A percentile compares a stretch with the other conserved stretches of the same genome.
phyloP scores from a whole-genome alignment of 1,140 invertebrate species.

The Dreissena rostriformis region DNA sequence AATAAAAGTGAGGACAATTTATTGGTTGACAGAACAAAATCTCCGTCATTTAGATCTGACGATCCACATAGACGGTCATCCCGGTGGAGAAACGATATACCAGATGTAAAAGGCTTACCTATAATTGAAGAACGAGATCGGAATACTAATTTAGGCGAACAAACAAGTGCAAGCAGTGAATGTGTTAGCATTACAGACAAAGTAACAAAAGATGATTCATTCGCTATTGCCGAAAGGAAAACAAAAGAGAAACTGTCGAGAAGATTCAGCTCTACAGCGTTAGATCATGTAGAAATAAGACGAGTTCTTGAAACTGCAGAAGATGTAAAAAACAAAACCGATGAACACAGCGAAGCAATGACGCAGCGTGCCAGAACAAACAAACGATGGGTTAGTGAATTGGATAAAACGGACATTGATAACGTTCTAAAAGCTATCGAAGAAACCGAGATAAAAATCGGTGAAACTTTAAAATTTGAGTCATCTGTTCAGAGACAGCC shows the following conservation, averaged over 20 bases:
- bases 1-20: slow-evolving; percentile 55
- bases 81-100: slow-evolving; percentile 64
- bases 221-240: slow-evolving; percentile 47
- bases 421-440: slow-evolving; percentile 76
- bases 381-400: slow-evolving; percentile 67
- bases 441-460: slow-evolving; percentile 66
- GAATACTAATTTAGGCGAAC: background rate
- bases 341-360: slow-evolving; percentile 59
- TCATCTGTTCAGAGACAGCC: slow-evolving; percentile 24
- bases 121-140: slow-evolving; percentile 70
- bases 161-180: slow-evolving; percentile 8
- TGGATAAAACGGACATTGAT: slow-evolving; percentile 74
- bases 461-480: slow-evolving; percentile 54
- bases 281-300: slow-evolving; percentile 65
- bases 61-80: slow-evolving; percentile 27
- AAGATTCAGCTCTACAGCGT: slow-evolving; percentile 64
- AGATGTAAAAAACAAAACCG: slow-evolving; percentile 50
- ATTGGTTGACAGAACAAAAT: slow-evolving; percentile 13
- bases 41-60: slow-evolving; percentile 15
- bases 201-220: slow-evolving; percentile 40
- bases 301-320: slow-evolving; percentile 60
- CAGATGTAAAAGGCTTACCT: slow-evolving; percentile 57
- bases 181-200: slow-evolving; percentile 20
- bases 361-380: slow-evolving; percentile 70
- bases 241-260: slow-evolving; percentile 61